A percentile compares a stretch with the other conserved stretches of the same genome.
These are phyloP conservation scores for Zaprionus davidi DNA, from an alignment of 1,140 invertebrate genomes.

Conservation along the genomic window DNA sequence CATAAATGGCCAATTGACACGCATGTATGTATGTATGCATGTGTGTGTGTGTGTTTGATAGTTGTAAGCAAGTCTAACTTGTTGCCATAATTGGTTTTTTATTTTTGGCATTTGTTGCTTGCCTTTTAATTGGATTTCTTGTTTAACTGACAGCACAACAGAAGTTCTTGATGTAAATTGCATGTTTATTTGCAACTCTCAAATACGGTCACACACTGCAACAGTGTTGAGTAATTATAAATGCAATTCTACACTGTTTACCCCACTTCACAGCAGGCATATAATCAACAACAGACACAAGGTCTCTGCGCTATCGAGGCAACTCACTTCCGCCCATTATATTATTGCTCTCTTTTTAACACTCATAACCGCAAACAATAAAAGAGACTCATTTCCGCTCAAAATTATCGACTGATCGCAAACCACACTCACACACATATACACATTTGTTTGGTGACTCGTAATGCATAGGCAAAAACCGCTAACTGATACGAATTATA, in stretches of 20 bases:
- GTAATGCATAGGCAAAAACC: constrained; percentile 42
- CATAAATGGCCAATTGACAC: constrained; percentile 37
- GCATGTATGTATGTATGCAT: not conserved
- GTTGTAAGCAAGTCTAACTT: constrained; percentile 37
- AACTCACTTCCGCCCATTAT: constrained; percentile 38
- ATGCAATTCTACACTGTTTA: not conserved
- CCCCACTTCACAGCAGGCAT: not conserved
- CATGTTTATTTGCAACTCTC: not conserved
- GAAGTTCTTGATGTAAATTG: constrained; percentile 31
- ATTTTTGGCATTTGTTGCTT: constrained; percentile 14
- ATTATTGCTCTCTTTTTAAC: constrained; percentile 22
- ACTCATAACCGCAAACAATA: constrained; percentile 25
- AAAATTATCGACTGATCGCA: constrained; percentile 21
- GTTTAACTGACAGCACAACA: constrained; percentile 25
- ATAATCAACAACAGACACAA: constrained; percentile 9
- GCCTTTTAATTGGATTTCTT: constrained; percentile 40
- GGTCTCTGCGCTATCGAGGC: constrained; percentile 17
- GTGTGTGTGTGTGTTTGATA: constrained; percentile 27
- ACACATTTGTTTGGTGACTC: not conserved
- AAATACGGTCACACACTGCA: constrained; percentile 19
- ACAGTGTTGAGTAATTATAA: constrained; percentile 22
- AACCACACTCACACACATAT: constrained; percentile 8
- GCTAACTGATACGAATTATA: constrained; percentile 32
- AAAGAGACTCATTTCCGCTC: constrained; percentile 30
- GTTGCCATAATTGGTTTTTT: constrained; percentile 42